phyloP scores from a whole-genome alignment of 2,797 vertebrate genomes.

The Fistularia tabacaria region DNA sequence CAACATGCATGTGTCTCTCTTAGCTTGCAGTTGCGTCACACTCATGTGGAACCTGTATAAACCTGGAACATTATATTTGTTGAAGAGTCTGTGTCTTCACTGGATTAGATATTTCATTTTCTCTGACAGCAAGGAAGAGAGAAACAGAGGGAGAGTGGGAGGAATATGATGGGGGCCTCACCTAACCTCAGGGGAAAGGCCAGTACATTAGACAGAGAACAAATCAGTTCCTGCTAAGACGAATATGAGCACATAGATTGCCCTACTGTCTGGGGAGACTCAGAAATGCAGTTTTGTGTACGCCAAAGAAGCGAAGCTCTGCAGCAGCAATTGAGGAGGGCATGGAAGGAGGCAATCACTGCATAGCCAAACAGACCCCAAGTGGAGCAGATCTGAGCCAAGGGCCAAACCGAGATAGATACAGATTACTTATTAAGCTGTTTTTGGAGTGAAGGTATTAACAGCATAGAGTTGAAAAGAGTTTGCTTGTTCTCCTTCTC shows the following conservation, averaged over 20 bases:
- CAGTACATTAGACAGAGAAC: constrained; percentile 66
- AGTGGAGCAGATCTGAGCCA: constrained; percentile 54
- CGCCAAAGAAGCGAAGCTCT: constrained; percentile 24
- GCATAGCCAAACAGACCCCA: constrained; percentile 67
- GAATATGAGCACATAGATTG: constrained; percentile 72
- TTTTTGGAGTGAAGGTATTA: constrained; percentile 58
- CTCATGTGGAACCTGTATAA: too few relatives aligned
- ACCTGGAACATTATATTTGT: constrained; percentile 23
- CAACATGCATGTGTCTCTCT: too few relatives aligned
- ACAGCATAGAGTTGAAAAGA: constrained; percentile 27
- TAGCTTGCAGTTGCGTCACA: too few relatives aligned
- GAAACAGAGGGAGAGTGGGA: constrained; percentile 44
- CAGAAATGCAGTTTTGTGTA: constrained; percentile 58
- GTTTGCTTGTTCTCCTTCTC: constrained; percentile 2
- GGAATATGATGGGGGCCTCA: constrained; percentile 51
- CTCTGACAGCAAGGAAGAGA: constrained; percentile 23
- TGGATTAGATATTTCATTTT: constrained; percentile 57
- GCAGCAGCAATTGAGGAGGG: constrained; percentile 44
- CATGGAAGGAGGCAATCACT: constrained; percentile 62
- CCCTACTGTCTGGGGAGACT: constrained; percentile 60
- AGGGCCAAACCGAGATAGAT: constrained; percentile 54
- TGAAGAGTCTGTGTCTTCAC: constrained; percentile 20
- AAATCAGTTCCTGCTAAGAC: constrained; percentile 69
- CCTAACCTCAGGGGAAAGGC: constrained; percentile 61
- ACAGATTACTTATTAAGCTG: constrained; percentile 65